A percentile compares a stretch with the other conserved stretches of the same genome.
Evolutionary conservation across 2,888 invertebrate genomes (phyloP).

Genomic region (Anthoptus insignis): DNA sequence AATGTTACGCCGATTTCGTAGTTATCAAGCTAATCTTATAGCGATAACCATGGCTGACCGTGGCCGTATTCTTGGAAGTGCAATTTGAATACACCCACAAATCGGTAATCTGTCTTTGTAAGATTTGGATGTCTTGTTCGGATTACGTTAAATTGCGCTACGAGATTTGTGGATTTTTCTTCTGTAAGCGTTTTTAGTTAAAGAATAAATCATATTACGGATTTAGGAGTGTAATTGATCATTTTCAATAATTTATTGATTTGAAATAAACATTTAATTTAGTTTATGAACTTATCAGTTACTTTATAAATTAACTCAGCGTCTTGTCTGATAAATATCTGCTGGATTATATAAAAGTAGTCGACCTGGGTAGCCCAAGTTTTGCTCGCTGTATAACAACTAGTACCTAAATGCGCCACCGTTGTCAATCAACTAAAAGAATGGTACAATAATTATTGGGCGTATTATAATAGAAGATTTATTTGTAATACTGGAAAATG

Average conservation of each 20-base stretch:
- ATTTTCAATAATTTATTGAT: neutral
- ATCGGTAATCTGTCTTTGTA: slow-evolving; percentile 58
- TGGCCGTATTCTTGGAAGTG: slow-evolving; percentile 28
- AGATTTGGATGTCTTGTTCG: slow-evolving; percentile 69
- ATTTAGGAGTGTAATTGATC: neutral
- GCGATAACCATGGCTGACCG: slow-evolving; percentile 11
- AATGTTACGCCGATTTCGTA: slow-evolving; percentile 15
- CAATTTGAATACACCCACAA: slow-evolving; percentile 29
- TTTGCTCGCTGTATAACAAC: too few relatives aligned
- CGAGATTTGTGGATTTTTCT: slow-evolving; percentile 65
- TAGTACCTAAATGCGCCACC: too few relatives aligned
- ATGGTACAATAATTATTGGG: too few relatives aligned
- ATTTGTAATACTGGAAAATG: too few relatives aligned
- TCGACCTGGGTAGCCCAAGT: too few relatives aligned
- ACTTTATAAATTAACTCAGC: too few relatives aligned
- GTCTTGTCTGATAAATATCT: too few relatives aligned
- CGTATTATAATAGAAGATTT: too few relatives aligned
- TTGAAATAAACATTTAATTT: too few relatives aligned
- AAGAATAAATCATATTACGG: slow-evolving; percentile 27
- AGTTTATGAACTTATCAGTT: too few relatives aligned
- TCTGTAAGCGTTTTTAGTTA: slow-evolving; percentile 45
- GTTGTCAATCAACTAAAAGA: too few relatives aligned
- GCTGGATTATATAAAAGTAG: too few relatives aligned
- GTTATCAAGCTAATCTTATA: slow-evolving; percentile 27
- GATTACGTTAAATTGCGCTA: slow-evolving; percentile 67